These are phyloP conservation scores for Cosmorhoe ocellata DNA, from an alignment of 2,888 invertebrate species.

Conservation along the genomic window DNA sequence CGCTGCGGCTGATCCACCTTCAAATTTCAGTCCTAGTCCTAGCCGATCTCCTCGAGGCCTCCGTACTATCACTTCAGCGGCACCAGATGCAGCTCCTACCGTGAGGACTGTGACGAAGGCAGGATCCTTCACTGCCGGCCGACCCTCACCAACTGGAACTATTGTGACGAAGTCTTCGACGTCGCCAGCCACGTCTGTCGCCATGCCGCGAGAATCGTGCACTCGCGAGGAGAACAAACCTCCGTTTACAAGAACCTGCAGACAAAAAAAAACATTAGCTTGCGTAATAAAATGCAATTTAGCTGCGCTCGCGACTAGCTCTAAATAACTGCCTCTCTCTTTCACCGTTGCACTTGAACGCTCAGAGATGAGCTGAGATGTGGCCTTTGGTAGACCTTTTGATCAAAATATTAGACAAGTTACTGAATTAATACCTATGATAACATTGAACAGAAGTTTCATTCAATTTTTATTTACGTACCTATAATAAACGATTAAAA, in stretches of 20 bases:
- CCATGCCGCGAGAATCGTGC: constrained; percentile 72
- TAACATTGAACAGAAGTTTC: neutral
- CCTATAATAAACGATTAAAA: too few relatives aligned
- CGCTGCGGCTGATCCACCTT: constrained; percentile 92
- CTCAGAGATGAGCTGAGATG: constrained; percentile 50
- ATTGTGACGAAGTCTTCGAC: constrained; percentile 84
- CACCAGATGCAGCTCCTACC: constrained; percentile 77
- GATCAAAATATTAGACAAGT: constrained; percentile 2
- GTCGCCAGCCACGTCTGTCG: constrained; percentile 70
- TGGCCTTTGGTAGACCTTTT: constrained; percentile 10
- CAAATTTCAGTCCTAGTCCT: constrained; percentile 95
- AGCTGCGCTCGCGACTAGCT: constrained; percentile 57
- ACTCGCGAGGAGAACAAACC: constrained; percentile 49
- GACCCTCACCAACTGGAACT: constrained; percentile 79
- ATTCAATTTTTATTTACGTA: too few relatives aligned
- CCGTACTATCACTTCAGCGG: constrained; percentile 90
- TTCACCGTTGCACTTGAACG: constrained; percentile 66
- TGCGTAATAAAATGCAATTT: constrained; percentile 65
- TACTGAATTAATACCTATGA: neutral
- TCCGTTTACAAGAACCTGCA: constrained; percentile 65
- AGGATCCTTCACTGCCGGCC: constrained; percentile 61
- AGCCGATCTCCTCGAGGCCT: constrained; percentile 94
- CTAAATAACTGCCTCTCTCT: constrained; percentile 72
- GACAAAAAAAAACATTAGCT: constrained; percentile 68
- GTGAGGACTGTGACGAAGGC: constrained; percentile 84